Conservation (phyloP, 2,797 vertebrate genomes). For the Hippocampus kuda region DNA sequence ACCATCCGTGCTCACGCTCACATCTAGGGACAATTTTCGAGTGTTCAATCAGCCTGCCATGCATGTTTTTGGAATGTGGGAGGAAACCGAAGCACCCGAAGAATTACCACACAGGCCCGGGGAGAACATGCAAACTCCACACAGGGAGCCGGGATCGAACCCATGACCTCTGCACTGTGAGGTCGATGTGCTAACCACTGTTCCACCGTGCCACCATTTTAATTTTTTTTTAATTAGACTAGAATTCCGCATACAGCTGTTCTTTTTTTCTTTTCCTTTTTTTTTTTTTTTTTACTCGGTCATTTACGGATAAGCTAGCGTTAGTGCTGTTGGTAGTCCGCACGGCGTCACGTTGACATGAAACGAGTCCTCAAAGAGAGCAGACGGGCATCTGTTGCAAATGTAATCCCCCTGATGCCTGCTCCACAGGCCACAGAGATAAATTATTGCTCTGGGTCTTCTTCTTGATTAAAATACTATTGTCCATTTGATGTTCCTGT, state of each 20-base stretch:
- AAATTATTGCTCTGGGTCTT: conserved; percentile 46
- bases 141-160: too few species aligned
- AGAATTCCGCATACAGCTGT: background rate
- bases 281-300: background rate
- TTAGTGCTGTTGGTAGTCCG: background rate
- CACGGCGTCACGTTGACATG: background rate
- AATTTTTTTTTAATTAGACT: too few species aligned
- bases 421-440: conserved; percentile 31
- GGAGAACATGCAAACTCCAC: too few species aligned
- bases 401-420: conserved; percentile 39
- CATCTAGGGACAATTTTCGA: too few species aligned
- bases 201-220: too few species aligned
- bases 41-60: too few species aligned
- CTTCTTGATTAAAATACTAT: conserved; percentile 46
- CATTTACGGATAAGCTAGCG: background rate
- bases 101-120: too few species aligned
- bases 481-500: conserved; percentile 31
- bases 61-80: too few species aligned
- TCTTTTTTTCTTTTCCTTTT: background rate
- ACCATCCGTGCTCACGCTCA: too few species aligned
- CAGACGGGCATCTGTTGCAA: conserved; percentile 19
- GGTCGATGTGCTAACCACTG: too few species aligned
- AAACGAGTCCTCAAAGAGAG: conserved; percentile 10
- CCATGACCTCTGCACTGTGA: too few species aligned
- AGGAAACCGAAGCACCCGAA: too few species aligned